Evolutionary conservation across 2,797 vertebrate species (phyloP).

Genomic region (Hyperoplus immaculatus): DNA sequence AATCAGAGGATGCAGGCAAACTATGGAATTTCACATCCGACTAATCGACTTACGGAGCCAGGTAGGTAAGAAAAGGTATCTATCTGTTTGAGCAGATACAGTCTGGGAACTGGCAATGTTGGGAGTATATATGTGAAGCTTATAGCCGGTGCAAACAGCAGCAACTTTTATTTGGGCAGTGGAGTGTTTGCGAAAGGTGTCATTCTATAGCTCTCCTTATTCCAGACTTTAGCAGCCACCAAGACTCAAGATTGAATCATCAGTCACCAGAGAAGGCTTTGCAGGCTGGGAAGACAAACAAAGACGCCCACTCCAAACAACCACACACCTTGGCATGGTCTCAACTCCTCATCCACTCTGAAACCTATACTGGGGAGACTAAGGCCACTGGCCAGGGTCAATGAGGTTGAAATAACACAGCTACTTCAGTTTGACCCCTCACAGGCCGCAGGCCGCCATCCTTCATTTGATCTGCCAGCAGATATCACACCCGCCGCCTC

Average conservation of each 20-base stretch:
- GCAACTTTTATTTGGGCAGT: conserved; percentile 27
- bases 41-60: conserved; percentile 23
- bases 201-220: conserved; percentile 72
- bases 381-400: conserved; percentile 76
- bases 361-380: conserved; percentile 45
- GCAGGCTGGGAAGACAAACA: conserved; percentile 81
- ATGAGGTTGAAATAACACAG: conserved; percentile 82
- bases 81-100: conserved; percentile 50
- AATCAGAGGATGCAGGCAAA: conserved; percentile 40
- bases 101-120: conserved; percentile 2
- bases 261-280: conserved; percentile 77
- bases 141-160: conserved; percentile 43
- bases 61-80: conserved; percentile 49
- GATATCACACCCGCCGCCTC: conserved; percentile 58
- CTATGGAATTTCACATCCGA: conserved; percentile 35
- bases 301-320: conserved; percentile 75
- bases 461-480: conserved; percentile 78
- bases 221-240: conserved; percentile 61
- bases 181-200: conserved; percentile 83
- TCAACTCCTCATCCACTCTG: conserved; percentile 48
- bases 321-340: conserved; percentile 32
- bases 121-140: conserved; percentile 23
- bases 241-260: conserved; percentile 65
- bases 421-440: conserved; percentile 77
- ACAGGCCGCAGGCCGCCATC: conserved; percentile 69